These are phyloP conservation scores for Camponotus floridanus DNA, from an alignment of 1,140 invertebrate genomes.

Conservation along the genomic window DNA sequence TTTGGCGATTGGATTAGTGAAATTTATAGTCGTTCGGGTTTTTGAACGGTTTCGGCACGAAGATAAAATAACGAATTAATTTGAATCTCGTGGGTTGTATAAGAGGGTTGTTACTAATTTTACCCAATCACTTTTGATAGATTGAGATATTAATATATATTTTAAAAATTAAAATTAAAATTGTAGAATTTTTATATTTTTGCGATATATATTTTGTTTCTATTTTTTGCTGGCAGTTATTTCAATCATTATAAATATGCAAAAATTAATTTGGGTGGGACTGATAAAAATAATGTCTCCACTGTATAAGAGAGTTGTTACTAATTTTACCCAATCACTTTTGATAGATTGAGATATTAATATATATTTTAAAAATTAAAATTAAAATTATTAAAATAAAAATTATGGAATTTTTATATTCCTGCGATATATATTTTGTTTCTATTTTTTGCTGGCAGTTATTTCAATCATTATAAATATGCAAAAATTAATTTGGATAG, in stretches of 20 bases:
- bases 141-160: constrained; percentile 1
- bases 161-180: background rate
- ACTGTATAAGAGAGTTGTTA: no score
- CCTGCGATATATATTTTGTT: background rate
- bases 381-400: background rate
- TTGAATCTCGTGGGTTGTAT: background rate
- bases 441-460: background rate
- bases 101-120: background rate
- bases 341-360: background rate
- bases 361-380: background rate
- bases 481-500: background rate
- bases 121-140: background rate
- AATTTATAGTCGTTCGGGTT: constrained; percentile 25
- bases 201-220: background rate
- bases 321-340: background rate
- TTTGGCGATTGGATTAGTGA: constrained; percentile 16
- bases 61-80: background rate
- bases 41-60: background rate
- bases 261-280: background rate
- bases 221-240: background rate
- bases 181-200: background rate
- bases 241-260: background rate
- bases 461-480: background rate
- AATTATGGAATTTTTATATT: background rate
- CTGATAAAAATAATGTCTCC: background rate